Evolutionary conservation across 2,113 vertebrate species (phyloP).

Genomic region (Phrynosoma platyrhinos): DNA sequence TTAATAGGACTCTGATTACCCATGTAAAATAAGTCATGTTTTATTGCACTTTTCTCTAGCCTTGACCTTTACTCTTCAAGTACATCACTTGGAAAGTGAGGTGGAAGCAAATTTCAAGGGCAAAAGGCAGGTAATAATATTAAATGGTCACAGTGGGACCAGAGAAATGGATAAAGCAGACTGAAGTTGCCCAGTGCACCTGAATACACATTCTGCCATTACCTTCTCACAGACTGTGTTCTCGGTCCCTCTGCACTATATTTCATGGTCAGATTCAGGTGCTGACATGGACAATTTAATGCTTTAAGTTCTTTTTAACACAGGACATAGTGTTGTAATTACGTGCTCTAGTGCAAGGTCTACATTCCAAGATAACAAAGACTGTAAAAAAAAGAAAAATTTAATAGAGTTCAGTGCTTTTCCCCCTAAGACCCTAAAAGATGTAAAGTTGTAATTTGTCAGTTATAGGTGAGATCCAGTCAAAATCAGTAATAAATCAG

Average conservation of each 20-base stretch:
- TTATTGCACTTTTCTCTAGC: constrained; percentile 67
- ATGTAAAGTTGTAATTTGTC: background rate
- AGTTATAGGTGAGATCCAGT: background rate
- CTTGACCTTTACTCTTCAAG: constrained; percentile 67
- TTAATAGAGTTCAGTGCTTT: constrained; percentile 80
- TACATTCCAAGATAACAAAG: constrained; percentile 80
- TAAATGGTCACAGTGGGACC: constrained; percentile 82
- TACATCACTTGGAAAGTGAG: constrained; percentile 70
- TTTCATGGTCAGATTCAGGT: constrained; percentile 84
- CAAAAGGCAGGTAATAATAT: constrained; percentile 87
- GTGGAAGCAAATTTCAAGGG: constrained; percentile 81
- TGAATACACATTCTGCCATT: constrained; percentile 71
- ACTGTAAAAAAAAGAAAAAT: constrained; percentile 78
- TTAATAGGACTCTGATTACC: constrained; percentile 66
- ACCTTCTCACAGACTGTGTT: constrained; percentile 75
- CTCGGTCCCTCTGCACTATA: constrained; percentile 79
- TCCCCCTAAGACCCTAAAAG: constrained; percentile 53
- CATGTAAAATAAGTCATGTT: constrained; percentile 70
- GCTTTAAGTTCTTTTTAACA: constrained; percentile 85
- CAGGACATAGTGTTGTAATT: constrained; percentile 89
- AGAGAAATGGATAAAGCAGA: constrained; percentile 86
- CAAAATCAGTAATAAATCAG: rapidly evolving
- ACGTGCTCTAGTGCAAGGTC: constrained; percentile 81
- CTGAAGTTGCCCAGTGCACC: constrained; percentile 71
- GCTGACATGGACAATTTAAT: constrained; percentile 94